A percentile compares a stretch with the other conserved stretches of the same genome.
Evolutionary conservation across 1,140 invertebrate species (phyloP).

Genomic region (Apolygus lucorum): DNA sequence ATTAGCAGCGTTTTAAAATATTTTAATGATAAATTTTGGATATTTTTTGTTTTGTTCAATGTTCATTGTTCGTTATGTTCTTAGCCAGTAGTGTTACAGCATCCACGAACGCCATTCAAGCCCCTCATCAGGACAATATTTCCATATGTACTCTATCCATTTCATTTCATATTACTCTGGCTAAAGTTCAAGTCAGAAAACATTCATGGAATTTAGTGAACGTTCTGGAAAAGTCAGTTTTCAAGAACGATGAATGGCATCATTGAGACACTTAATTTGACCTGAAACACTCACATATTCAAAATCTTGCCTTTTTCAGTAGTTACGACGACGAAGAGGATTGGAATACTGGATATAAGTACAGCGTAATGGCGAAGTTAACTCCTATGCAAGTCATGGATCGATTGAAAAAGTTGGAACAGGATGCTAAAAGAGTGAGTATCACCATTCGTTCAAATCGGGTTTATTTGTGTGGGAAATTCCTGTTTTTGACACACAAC

Average conservation of each 20-base stretch:
- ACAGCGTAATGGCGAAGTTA: conserved; percentile 48
- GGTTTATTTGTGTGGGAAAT: too few species aligned
- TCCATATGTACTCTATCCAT: too few species aligned
- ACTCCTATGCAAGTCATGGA: conserved; percentile 44
- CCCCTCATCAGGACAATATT: too few species aligned
- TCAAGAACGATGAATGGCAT: background rate
- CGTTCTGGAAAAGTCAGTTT: background rate
- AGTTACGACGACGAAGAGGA: conserved; percentile 41
- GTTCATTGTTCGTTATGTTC: too few species aligned
- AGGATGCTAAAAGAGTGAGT: conserved; percentile 31
- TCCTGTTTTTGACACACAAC: too few species aligned
- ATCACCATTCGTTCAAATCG: too few species aligned
- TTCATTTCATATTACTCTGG: too few species aligned
- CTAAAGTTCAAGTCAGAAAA: background rate
- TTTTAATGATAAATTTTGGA: too few species aligned
- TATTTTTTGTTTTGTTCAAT: too few species aligned
- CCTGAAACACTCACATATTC: background rate
- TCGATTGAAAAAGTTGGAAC: conserved; percentile 38
- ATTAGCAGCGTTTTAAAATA: too few species aligned
- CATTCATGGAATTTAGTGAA: background rate
- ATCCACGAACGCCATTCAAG: too few species aligned
- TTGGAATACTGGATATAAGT: conserved; percentile 50
- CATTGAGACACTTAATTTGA: background rate
- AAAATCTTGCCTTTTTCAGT: conserved; percentile 6
- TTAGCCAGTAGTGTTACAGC: too few species aligned